Percentiles rank a stretch among this genome's conserved stretches.
phyloP scores from a whole-genome alignment of 2,888 invertebrate species.

The Andrena dorsata region DNA sequence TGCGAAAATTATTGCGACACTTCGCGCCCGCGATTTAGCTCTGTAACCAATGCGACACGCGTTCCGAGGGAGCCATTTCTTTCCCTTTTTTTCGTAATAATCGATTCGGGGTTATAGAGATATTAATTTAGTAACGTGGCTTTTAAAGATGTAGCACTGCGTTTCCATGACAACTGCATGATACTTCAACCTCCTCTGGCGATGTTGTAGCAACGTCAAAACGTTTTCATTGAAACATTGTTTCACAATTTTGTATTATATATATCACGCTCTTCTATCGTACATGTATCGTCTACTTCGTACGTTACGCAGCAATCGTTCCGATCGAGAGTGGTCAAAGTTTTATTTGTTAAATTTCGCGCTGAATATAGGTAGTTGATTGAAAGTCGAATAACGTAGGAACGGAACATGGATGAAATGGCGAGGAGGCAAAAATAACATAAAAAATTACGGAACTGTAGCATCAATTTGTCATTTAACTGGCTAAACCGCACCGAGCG shows the following conservation, averaged over 20 bases:
- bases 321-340: not conserved
- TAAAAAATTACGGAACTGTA: not conserved
- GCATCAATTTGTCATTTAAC: not conserved
- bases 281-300: not conserved
- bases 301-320: not conserved
- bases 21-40: too few species aligned
- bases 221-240: not conserved
- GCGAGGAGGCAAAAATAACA: not conserved
- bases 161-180: conserved; percentile 74
- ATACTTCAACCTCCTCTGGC: conserved; percentile 29
- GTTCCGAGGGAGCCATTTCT: not conserved
- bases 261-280: not conserved
- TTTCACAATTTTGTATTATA: not conserved
- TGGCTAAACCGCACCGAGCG: too few species aligned
- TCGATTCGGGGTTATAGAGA: conserved; percentile 24
- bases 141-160: conserved; percentile 59
- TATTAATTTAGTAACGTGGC: conserved; percentile 37
- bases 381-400: not conserved
- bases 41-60: not conserved
- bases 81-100: conserved; percentile 21
- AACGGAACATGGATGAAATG: not conserved
- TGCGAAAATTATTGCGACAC: not conserved
- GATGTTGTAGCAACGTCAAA: conserved; percentile 32
- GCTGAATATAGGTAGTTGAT: not conserved
- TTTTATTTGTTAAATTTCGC: too few species aligned